These are phyloP conservation scores for Oryzias dopingdopingensis DNA, from an alignment of 2,797 vertebrate species.

Conservation along the genomic window DNA sequence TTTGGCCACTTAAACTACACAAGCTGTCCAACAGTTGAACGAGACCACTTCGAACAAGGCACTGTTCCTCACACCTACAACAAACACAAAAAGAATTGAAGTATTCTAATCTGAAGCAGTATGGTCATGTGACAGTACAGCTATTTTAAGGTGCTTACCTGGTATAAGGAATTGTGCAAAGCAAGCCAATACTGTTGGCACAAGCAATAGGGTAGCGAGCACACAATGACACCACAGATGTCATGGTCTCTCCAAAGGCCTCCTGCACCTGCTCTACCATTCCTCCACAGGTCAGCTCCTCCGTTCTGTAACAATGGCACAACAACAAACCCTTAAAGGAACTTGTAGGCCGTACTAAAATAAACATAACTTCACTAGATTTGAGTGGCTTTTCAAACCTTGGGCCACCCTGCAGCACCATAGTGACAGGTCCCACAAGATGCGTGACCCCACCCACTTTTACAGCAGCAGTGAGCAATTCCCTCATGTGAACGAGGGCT, in stretches of 20 bases:
- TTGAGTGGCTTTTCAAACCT: constrained; percentile 73
- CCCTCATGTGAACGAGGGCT: constrained; percentile 96
- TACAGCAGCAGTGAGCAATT: constrained; percentile 93
- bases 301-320: constrained; percentile 80
- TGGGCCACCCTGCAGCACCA: constrained; percentile 97
- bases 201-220: constrained; percentile 97
- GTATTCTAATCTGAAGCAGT: no score
- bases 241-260: constrained; percentile 98
- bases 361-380: background rate
- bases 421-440: constrained; percentile 94
- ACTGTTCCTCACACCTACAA: constrained; percentile 96
- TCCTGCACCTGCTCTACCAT: constrained; percentile 99
- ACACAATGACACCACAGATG: constrained; percentile 94
- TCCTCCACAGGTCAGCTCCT: constrained; percentile 95
- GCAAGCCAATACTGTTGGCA: constrained; percentile 95
- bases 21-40: constrained; percentile 97
- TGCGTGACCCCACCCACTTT: constrained; percentile 95
- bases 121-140: background rate
- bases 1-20: constrained; percentile 94
- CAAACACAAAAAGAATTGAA: background rate
- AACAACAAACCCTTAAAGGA: constrained; percentile 6
- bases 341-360: background rate
- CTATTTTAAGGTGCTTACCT: constrained; percentile 74
- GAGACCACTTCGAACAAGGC: constrained; percentile 93
- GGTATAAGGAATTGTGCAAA: constrained; percentile 98